Conservation (phyloP, 2,888 invertebrate species). For the Caenorhabditis wallacei region DNA sequence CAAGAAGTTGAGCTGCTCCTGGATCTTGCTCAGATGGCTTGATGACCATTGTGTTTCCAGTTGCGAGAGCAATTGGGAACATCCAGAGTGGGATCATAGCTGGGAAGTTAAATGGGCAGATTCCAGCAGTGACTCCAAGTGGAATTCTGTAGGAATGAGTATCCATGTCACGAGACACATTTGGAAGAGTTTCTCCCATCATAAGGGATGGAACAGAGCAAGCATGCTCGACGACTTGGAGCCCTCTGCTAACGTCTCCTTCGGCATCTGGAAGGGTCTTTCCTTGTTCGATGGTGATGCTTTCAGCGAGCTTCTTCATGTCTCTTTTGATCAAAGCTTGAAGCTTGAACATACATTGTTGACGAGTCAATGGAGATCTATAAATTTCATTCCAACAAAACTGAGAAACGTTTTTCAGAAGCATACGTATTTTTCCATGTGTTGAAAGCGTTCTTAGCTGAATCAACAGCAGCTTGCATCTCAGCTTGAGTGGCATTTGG, state of each 20-base stretch:
- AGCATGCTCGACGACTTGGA: conserved; percentile 96
- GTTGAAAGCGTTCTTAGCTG: conserved; percentile 90
- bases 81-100: conserved; percentile 99
- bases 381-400: conserved; percentile 11
- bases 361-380: conserved; percentile 91
- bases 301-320: conserved; percentile 92
- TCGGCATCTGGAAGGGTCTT: conserved; percentile 97
- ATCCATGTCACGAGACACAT: conserved; percentile 94
- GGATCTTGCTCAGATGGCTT: conserved; percentile 98
- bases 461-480: conserved; percentile 92
- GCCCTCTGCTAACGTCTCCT: conserved; percentile 96
- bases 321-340: conserved; percentile 92
- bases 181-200: conserved; percentile 92
- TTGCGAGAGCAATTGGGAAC: conserved; percentile 88
- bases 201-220: conserved; percentile 94
- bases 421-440: conserved; percentile 90
- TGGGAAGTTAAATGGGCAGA: conserved; percentile 86
- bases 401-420: neutral
- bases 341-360: conserved; percentile 93
- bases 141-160: conserved; percentile 94
- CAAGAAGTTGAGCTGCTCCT: conserved; percentile 95
- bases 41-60: conserved; percentile 95
- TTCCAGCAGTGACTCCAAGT: conserved; percentile 91
- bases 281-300: conserved; percentile 96
- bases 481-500: conserved; percentile 93